Evolutionary conservation across 2,797 vertebrate genomes (phyloP), one percentile per base, ranked within the genome.

Genomic region (Loris lydekkerianus): DNA sequence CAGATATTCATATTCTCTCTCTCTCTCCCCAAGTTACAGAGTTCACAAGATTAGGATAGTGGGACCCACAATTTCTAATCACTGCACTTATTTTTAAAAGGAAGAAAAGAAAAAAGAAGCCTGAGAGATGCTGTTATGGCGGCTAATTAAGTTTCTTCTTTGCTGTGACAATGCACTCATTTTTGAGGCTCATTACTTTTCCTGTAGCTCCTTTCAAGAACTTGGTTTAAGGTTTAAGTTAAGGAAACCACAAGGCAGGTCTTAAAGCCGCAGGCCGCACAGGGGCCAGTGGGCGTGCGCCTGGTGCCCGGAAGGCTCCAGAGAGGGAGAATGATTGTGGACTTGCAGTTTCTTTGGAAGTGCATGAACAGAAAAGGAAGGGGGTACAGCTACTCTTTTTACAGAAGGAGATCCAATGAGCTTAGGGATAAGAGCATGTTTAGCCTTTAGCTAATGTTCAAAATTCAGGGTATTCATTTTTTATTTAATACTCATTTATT

Each of bases 171-270:
- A 73, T 93, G 96, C 97, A 89, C 97, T 98, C 97, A 93, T 96
- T 98, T 97, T 96, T 97, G 97, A 98, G 98, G 96, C 97, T 98
- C 98, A 97, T 98, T 98, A 97, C 96, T 97, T 98, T 96, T 76
- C 92, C 5, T 86, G 69, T 81, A 96, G 96, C 89, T 97, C 97
- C 96, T 97, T 97, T 97, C 82, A 86, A 34, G 96, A 89, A 86
- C 91, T 96, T 94, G 60, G 97, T 97, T 98, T 97, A 97, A 97
- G 90, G 85, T 98, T 97, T 85, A 83, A 69, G 96, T 95, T 65
- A 96, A 97, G 93, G 63, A 94, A 96, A 97, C 91, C 56, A 0
- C 95, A 81, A 95, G 78, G 40, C 72, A 23, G 92, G 63, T 58
- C 86, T 97, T 87, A 95, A 97, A 97, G 93, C 81, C 84, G 63